Conservation (phyloP, 2,888 invertebrate species). For the Tryphoninae sp. region DNA sequence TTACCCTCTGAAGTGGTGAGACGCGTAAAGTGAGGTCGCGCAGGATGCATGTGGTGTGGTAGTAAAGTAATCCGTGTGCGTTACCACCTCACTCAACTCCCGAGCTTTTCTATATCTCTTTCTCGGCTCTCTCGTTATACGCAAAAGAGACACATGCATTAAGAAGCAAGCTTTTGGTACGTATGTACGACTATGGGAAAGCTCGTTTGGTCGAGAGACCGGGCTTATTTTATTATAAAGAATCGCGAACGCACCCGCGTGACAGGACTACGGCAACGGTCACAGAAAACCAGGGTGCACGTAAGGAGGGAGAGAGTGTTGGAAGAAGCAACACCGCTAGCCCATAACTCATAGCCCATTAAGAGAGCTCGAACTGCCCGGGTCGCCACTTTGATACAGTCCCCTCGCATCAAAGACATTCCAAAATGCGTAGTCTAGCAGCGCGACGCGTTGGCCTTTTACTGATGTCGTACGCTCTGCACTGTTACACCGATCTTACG, state of each 20-base stretch:
- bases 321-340: conserved; percentile 66
- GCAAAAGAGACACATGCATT: not conserved
- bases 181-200: conserved; percentile 28
- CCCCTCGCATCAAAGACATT: conserved; percentile 79
- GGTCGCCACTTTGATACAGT: conserved; percentile 78
- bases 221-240: conserved; percentile 50
- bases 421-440: conserved; percentile 63
- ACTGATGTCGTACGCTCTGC: conserved; percentile 2
- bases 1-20: conserved; percentile 40
- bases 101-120: not conserved
- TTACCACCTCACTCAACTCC: conserved; percentile 2
- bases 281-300: conserved; percentile 19
- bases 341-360: conserved; percentile 80
- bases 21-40: conserved; percentile 48
- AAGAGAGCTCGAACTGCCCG: conserved; percentile 75
- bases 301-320: conserved; percentile 12
- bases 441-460: conserved; percentile 37
- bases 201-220: conserved; percentile 47
- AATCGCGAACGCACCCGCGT: conserved; percentile 52
- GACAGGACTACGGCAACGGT: conserved; percentile 9
- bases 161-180: conserved; percentile 16
- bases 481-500: not conserved
- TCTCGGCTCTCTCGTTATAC: conserved; percentile 7
- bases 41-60: conserved; percentile 31
- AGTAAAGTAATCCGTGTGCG: conserved; percentile 41